Conservation (phyloP, 2,888 invertebrate genomes). For the Pterostichus niger region DNA sequence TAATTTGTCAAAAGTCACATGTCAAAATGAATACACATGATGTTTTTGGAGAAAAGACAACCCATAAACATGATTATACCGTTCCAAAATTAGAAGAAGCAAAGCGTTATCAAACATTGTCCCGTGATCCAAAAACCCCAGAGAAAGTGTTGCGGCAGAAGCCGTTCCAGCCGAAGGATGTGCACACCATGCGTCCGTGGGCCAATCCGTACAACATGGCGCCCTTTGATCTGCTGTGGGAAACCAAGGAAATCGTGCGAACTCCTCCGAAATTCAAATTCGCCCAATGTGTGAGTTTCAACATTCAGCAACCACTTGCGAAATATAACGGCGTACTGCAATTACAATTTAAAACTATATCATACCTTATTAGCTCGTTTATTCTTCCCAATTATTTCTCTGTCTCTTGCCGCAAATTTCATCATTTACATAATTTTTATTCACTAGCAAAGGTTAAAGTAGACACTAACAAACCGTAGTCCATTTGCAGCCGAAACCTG, state of each 20-base stretch:
- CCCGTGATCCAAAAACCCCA: background rate
- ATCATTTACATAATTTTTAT: no score
- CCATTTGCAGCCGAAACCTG: constrained; percentile 68
- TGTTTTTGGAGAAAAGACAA: constrained; percentile 71
- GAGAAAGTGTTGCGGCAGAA: constrained; percentile 69
- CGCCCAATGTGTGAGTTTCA: background rate
- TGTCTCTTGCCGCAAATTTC: no score
- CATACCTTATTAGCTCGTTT: no score
- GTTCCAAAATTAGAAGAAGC: constrained; percentile 48
- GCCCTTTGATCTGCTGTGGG: constrained; percentile 73
- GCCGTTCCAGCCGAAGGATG: constrained; percentile 70
- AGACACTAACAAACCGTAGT: no score
- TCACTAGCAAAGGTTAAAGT: no score
- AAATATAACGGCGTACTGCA: no score
- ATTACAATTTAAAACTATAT: no score
- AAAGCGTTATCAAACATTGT: constrained; percentile 33
- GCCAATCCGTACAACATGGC: constrained; percentile 70
- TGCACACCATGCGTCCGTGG: constrained; percentile 72
- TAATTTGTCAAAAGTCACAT: background rate
- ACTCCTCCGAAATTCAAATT: constrained; percentile 71
- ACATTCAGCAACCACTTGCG: no score
- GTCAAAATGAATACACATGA: constrained; percentile 65
- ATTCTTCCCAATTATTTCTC: no score
- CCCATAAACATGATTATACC: constrained; percentile 73
- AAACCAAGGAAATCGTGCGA: constrained; percentile 73